A percentile compares a stretch with the other conserved stretches of the same genome.
Conservation (phyloP, 2,888 invertebrate genomes). For the Apodemia mormo region DNA sequence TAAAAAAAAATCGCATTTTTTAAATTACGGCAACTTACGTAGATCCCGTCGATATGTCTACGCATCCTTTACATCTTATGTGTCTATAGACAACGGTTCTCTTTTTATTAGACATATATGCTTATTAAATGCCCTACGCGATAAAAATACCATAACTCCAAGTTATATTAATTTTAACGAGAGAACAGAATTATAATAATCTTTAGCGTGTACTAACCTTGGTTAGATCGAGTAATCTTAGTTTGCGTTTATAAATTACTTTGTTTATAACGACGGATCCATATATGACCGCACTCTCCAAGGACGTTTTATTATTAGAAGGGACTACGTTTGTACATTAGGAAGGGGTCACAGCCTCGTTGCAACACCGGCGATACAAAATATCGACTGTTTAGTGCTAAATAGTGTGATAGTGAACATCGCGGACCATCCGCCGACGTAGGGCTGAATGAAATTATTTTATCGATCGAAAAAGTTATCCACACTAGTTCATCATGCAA, state of each 20-base stretch:
- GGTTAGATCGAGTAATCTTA: conserved; percentile 1
- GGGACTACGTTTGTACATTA: conserved; percentile 16
- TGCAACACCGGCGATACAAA: conserved; percentile 5
- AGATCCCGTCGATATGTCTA: no score
- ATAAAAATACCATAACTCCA: no score
- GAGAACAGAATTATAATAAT: conserved; percentile 6
- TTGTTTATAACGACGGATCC: conserved; percentile 16
- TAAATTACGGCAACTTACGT: no score
- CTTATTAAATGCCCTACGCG: no score
- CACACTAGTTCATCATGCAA: no score
- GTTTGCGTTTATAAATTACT: conserved; percentile 14
- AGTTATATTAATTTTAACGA: conserved; percentile 1
- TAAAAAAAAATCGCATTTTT: no score
- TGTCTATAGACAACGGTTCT: no score
- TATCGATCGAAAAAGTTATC: no score
- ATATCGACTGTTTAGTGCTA: conserved; percentile 1
- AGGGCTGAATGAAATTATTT: background rate
- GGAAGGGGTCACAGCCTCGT: conserved; percentile 20
- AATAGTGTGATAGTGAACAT: background rate
- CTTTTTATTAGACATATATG: no score
- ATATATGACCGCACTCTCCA: conserved; percentile 22
- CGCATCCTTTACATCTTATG: no score
- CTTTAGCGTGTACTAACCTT: conserved; percentile 3
- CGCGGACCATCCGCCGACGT: no score
- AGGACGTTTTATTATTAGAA: conserved; percentile 31